Evolutionary conservation across 2,113 vertebrate genomes (phyloP), one percentile per base, ranked within the genome.

Genomic region (Oryzias melastigma): DNA sequence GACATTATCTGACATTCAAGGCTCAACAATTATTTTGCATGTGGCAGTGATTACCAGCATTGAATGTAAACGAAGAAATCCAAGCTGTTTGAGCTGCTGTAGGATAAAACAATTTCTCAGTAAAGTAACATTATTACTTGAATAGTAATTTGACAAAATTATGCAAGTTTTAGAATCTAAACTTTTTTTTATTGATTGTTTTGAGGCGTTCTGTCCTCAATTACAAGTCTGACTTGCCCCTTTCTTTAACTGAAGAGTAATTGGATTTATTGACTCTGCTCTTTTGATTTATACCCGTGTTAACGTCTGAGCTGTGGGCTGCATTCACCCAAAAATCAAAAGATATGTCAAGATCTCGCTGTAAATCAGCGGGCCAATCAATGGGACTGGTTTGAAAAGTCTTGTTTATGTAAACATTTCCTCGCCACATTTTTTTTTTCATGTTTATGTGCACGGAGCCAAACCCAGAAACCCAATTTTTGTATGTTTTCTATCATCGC

Each of bases 241-340:
- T 42, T 35, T 43, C 56, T 69, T 63, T 62, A 78, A 60, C 14
- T 61, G 58, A 62, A 51, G 25, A 29, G 40, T 43, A 41, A 65
- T 54, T 45, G 35, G 42, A 71, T 44, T 35, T 5, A 63, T 51
- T 65, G 62, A 63, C 35, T 29, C n/a, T n/a, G 25, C 6, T 50
- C 51, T 14, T 49, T 49, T 17, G 58, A 72, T 55, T 56, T 46
- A 45, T 62, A 61, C 18, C 17, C 10, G 17, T 17, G 43, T 16
- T 42, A 57, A 7, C 22, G 13, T 19, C 48, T 61, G n/a, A 7
- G 49, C 18, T n/a, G 22, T 24, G 19, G 20, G 40, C 16, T 15
- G 20, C 7, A 4, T 47, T 43, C 20, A 22, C 8, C 20, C 14
- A 14, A 35, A 57, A 49, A 45, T 58, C 46, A 52, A 65, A 48